Base-by-base conservation (phyloP, 2,797 vertebrate species). In the Myiotriccus ornatus region DNA sequence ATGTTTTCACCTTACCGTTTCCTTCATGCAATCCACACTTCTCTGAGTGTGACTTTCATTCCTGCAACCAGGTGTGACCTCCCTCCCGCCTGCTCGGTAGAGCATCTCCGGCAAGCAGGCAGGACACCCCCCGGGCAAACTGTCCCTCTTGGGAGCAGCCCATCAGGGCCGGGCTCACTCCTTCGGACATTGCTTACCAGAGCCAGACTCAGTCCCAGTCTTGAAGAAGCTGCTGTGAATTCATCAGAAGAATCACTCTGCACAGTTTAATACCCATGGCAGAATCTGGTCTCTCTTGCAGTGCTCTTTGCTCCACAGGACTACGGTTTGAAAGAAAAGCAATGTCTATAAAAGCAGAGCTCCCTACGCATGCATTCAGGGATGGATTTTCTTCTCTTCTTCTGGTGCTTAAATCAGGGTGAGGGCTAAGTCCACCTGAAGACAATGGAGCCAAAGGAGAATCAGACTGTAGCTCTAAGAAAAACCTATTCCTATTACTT, bases 311-410 rank as follows among this genome's bases (percentile, higher is more conserved):
- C 17, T 12, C 43, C 1, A 1, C 47, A 71, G 49, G 44, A 10
- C 34, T 86, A 11, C 0, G 2, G 21, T 60, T 73, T 74, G 79
- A 62, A 81, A 71, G 20, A 55, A 74, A 86, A 71, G 23, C 8
- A 65, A 69, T 32, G 32, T 77, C 41, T 67, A 2, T 18, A 69
- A 65, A 69, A 52, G 41, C 32, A 75, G 41, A 69, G 23, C 8
- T 76, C 69, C 53, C 47, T 14, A 25, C 47, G 25, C 39, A 14
- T 16, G 44, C 32, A 13, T n/a, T 34, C 59, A 83, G 64, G 56
- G 44, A n/a, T 67, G 53, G 44, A 39, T 84, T 87, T 90, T 68
- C 62, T 60, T 74, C 35, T 90, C 73, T 60, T 93, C 81, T 75
- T 71, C 68, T 90, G 18, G 27, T 50, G 62, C 65, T 76, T 57